Evolutionary conservation across 2,888 invertebrate species (phyloP), one percentile per base, ranked within the genome.

Genomic region (Cryptocephalus primarius): DNA sequence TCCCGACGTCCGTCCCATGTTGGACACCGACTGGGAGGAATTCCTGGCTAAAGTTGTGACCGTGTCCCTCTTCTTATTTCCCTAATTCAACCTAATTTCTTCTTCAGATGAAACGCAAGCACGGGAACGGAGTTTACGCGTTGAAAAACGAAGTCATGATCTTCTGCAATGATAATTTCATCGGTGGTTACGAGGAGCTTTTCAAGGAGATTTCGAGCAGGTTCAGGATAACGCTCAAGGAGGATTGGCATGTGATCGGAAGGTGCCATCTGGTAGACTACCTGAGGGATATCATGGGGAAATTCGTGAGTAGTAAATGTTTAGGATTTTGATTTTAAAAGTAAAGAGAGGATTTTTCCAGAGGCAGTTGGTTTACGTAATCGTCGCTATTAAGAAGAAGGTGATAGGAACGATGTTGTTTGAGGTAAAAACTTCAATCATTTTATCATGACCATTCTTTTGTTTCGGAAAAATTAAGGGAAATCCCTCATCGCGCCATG

Each of bases 351-450:
- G n/a, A 36, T 4, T 36, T 36, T 77, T 77, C 55, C 68, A 80
- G 80, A 72, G 78, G 57, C 72, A 75, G 33, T 73, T 71, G 56
- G 75, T 72, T 1, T 79, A 75, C 56, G 67, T 80, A 56, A 75
- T 75, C 40, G 69, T 80, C 52, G 64, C 73, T 4, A 70, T 77
- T 44, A 62, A 76, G 54, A 61, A 60, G 11, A 55, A 62, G 38
- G 60, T 67, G 12, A 62, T 73, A 39, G 80, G 81, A 39, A 70
- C 75, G 1, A 56, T 80, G 55, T 69, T 80, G 50, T 78, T 80
- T 60, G 73, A 77, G 76, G 80, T 79, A 70, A 71, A 39, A 22
- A n/a, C n/a, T n/a, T n/a, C n/a, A n/a, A 39, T n/a, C n/a, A n/a
- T n/a, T n/a, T n/a, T n/a, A n/a, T n/a, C n/a, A 8, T 13, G 32